Evolutionary conservation across 2,888 invertebrate genomes (phyloP), one percentile per base, ranked within the genome.

Genomic region (Cremastinae sp.): DNA sequence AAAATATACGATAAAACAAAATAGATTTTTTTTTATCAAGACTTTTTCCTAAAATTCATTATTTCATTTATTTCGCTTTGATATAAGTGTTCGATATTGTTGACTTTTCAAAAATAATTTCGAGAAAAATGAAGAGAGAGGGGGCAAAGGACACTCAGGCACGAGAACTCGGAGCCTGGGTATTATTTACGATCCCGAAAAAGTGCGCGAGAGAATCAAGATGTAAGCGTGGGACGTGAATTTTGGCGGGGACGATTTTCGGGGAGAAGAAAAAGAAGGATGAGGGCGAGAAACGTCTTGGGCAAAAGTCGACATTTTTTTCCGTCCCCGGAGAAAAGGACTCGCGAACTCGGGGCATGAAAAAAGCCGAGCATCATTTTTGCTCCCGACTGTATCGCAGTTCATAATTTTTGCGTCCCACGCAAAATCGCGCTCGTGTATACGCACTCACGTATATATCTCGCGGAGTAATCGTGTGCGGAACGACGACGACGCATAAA

Each of bases 321-420:
- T 65, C 61, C 53, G 18, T 51, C 45, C 34, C 56, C 18, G 34
- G 28, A 49, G 53, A 72, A 58, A 20, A 58, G 59, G 12, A 18
- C 45, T 45, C 22, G 34, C 38, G 14, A n/a, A 38, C 18, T 10
- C 49, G 68, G 68, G 56, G 69, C 70, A 49, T 38, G 47, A 16
- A 43, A n/a, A n/a, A 28, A 56, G 20, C 16, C 22, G 34, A 49
- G 53, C 18, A 51, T 38, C 38, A 79, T 56, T 83, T 83, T 84
- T 82, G 80, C 53, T 49, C 14, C 51, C 56, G 82, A 45, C 80
- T 80, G 81, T 81, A 82, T 81, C 61, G 73, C 80, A 82, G 84
- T 85, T 83, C 81, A 85, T 85, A 84, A 85, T 86, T 84, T 85
- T 82, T 83, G 80, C 83, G 81, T 81, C 85, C 85, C 83, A 86